phyloP scores from a whole-genome alignment of 2,797 vertebrate species.

The Pangasius mekongensis region DNA sequence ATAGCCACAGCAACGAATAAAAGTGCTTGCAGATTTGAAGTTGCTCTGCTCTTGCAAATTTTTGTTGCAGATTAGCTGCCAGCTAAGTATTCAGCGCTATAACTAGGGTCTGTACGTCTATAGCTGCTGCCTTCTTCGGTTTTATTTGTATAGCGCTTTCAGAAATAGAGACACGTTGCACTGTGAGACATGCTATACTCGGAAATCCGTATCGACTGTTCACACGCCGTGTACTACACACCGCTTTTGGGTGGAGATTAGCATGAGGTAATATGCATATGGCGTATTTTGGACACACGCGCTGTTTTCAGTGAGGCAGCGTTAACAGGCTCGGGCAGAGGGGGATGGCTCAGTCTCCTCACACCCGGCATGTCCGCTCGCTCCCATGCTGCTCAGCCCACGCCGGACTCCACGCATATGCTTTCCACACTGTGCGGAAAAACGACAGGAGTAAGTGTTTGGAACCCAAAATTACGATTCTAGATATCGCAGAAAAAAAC shows the following conservation, averaged over 20 bases:
- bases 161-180: neutral
- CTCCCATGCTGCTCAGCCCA: constrained; percentile 6
- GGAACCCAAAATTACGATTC: neutral
- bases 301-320: neutral
- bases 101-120: neutral
- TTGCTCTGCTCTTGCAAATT: neutral
- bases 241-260: neutral
- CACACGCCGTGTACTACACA: neutral
- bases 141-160: neutral
- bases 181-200: neutral
- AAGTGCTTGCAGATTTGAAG: neutral
- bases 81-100: neutral
- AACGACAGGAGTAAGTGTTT: neutral
- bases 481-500: no score
- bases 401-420: neutral
- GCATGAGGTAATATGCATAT: neutral
- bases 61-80: neutral
- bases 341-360: neutral
- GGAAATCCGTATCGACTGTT: neutral
- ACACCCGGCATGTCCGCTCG: neutral
- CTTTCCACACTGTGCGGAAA: neutral
- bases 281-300: neutral
- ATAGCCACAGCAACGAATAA: neutral
- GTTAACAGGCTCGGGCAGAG: neutral
- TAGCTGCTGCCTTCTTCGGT: neutral